A percentile compares a stretch with the other conserved stretches of the same genome.
Conservation (phyloP, 2,113 vertebrate species). For the Lepus americanus region DNA sequence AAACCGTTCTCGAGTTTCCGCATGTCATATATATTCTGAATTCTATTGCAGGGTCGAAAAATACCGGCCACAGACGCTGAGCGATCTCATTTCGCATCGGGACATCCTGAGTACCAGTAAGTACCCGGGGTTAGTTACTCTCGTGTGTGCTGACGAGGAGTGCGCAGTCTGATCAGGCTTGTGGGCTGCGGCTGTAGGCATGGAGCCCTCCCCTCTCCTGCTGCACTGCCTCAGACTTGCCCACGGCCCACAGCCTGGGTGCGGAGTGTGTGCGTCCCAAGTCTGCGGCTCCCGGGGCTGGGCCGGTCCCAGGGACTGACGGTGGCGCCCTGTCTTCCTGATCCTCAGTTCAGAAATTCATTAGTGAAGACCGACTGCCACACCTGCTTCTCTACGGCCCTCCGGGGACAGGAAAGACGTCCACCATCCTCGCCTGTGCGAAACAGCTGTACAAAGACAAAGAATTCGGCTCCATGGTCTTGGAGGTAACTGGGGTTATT, state of each 20-base stretch:
- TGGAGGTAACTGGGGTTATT: conserved; percentile 91
- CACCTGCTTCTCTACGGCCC: conserved; percentile 98
- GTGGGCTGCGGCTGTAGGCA: not conserved
- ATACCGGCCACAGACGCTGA: conserved; percentile 94
- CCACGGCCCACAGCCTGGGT: not conserved
- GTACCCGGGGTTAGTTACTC: conserved; percentile 30
- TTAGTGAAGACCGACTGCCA: conserved; percentile 95
- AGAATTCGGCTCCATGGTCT: conserved; percentile 97
- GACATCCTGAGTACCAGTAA: conserved; percentile 96
- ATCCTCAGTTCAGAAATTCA: conserved; percentile 94
- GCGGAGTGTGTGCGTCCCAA: no score
- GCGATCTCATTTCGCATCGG: conserved; percentile 96
- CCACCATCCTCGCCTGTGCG: conserved; percentile 96
- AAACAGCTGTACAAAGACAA: conserved; percentile 94
- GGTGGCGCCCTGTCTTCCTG: not conserved
- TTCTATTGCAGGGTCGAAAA: conserved; percentile 94
- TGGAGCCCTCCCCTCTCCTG: not conserved
- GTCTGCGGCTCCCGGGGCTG: no score
- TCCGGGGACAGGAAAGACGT: conserved; percentile 97
- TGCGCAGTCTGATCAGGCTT: not conserved
- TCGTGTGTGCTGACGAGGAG: no score
- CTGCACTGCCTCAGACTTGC: not conserved
- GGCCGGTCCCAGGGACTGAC: not conserved
- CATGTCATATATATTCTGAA: not conserved
- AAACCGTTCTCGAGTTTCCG: not conserved